These are phyloP conservation scores for Andrena cerasifolii DNA, from an alignment of 1,140 invertebrate species.

Conservation along the genomic window DNA sequence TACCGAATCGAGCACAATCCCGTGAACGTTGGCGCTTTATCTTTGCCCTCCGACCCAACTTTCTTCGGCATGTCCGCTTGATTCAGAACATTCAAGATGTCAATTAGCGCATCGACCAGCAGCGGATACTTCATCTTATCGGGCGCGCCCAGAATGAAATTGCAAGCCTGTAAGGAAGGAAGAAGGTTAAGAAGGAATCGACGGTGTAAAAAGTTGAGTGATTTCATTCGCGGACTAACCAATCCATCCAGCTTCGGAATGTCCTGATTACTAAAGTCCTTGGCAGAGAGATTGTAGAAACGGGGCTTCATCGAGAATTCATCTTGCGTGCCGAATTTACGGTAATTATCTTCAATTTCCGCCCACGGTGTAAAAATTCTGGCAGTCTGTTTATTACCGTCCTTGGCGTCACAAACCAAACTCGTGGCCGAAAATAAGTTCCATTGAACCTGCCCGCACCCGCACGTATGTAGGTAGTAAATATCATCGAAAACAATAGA, in stretches of 20 bases:
- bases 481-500: too few species aligned
- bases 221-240: too few species aligned
- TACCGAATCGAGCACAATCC: slow-evolving; percentile 94
- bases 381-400: slow-evolving; percentile 83
- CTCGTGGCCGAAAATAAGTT: slow-evolving; percentile 90
- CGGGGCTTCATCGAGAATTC: slow-evolving; percentile 92
- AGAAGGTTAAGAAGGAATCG: too few species aligned
- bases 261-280: slow-evolving; percentile 90
- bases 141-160: slow-evolving; percentile 94
- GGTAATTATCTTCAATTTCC: slow-evolving; percentile 91
- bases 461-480: too few species aligned
- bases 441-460: slow-evolving; percentile 88
- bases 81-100: slow-evolving; percentile 89
- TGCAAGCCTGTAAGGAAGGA: slow-evolving; percentile 88
- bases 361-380: slow-evolving; percentile 90
- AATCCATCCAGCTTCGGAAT: slow-evolving; percentile 95
- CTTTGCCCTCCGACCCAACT: slow-evolving; percentile 74
- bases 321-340: slow-evolving; percentile 88
- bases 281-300: slow-evolving; percentile 92
- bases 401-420: slow-evolving; percentile 83
- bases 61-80: slow-evolving; percentile 82
- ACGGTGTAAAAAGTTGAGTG: too few species aligned
- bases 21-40: slow-evolving; percentile 84
- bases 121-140: slow-evolving; percentile 95
- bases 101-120: slow-evolving; percentile 92